Conservation (phyloP, 2,888 invertebrate species). For the Stenurella melanura region DNA sequence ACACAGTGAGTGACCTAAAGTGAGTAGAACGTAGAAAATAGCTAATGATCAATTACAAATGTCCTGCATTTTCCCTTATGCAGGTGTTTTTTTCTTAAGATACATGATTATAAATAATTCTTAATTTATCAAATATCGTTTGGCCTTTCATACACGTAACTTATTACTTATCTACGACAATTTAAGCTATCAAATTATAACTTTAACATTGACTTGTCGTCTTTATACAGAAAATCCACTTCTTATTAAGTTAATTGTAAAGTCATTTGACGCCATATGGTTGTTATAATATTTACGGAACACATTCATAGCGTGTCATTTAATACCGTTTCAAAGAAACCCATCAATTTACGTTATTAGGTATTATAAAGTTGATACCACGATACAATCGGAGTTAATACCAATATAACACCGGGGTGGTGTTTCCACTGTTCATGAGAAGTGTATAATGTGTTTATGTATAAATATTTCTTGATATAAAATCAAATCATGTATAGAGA, state of each 20-base stretch:
- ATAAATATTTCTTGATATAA: constrained; percentile 65
- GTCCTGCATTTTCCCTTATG: too few relatives aligned
- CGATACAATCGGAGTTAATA: constrained; percentile 52
- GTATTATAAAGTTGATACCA: constrained; percentile 47
- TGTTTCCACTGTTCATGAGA: constrained; percentile 53
- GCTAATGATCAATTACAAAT: too few relatives aligned
- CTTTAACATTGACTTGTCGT: too few relatives aligned
- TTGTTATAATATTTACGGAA: constrained; percentile 8
- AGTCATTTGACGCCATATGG: not conserved
- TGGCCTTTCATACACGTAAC: too few relatives aligned
- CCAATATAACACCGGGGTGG: constrained; percentile 57
- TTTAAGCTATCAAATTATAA: too few relatives aligned
- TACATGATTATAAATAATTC: too few relatives aligned
- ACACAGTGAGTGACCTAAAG: too few relatives aligned
- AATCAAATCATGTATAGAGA: constrained; percentile 65
- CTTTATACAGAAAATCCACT: not conserved
- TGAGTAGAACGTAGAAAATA: too few relatives aligned
- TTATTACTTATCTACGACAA: too few relatives aligned
- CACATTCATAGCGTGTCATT: constrained; percentile 31
- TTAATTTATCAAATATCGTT: too few relatives aligned
- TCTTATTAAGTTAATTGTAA: not conserved
- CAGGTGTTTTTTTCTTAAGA: too few relatives aligned
- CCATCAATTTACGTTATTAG: constrained; percentile 48
- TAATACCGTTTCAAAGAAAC: constrained; percentile 27
- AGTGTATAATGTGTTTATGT: constrained; percentile 59